Conservation (phyloP, 2,888 invertebrate species). For the Pseudeuparius sepicola region DNA sequence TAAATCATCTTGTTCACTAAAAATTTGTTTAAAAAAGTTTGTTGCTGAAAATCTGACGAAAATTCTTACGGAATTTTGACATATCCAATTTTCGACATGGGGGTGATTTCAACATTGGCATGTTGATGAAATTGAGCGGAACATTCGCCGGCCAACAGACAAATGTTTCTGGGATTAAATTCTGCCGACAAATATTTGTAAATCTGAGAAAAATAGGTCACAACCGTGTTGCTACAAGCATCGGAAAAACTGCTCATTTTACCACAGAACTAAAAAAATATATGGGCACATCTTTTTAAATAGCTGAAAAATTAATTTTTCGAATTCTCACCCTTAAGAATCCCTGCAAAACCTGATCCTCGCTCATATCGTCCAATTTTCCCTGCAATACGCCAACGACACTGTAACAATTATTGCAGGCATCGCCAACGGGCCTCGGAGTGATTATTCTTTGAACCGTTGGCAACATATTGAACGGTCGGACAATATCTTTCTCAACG, state of each 20-base stretch:
- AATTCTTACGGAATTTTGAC: slow-evolving; percentile 26
- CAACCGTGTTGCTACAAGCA: slow-evolving; percentile 64
- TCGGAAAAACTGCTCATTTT: slow-evolving; percentile 64
- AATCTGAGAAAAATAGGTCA: slow-evolving; percentile 64
- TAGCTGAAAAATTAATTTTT: neutral
- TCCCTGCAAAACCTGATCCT: slow-evolving; percentile 47
- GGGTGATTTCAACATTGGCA: slow-evolving; percentile 46
- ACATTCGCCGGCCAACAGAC: slow-evolving; percentile 71
- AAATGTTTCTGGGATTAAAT: slow-evolving; percentile 55
- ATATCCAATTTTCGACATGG: slow-evolving; percentile 47
- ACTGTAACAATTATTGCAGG: slow-evolving; percentile 43
- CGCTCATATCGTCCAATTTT: slow-evolving; percentile 44
- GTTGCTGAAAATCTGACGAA: no score
- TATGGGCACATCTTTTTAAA: neutral
- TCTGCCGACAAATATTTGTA: slow-evolving; percentile 51
- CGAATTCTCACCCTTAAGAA: slow-evolving; percentile 46
- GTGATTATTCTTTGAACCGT: no score
- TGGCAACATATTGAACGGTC: no score
- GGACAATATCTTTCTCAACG: slow-evolving; percentile 26
- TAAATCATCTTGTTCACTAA: slow-evolving; percentile 45
- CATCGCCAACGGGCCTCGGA: no score
- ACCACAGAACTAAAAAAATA: slow-evolving; percentile 49
- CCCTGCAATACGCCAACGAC: slow-evolving; percentile 44
- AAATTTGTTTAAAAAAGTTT: slow-evolving; percentile 13
- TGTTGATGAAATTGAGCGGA: slow-evolving; percentile 55